These are phyloP conservation scores for Pempheris klunzingeri DNA, from an alignment of 2,797 vertebrate species.

Conservation along the genomic window DNA sequence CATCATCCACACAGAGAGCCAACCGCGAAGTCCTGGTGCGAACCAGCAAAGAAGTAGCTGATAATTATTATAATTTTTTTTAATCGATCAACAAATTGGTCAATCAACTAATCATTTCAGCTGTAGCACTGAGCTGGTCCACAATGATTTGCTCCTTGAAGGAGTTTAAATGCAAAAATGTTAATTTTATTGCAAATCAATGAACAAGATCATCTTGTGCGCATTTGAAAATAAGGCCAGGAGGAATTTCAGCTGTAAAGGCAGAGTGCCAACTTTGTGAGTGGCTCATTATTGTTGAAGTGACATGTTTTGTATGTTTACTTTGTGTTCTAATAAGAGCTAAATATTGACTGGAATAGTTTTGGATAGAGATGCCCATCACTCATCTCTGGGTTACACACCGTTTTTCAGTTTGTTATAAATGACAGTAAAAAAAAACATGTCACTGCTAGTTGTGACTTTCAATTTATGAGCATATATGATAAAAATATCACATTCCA, in stretches of 20 bases:
- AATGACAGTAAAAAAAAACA: conserved; percentile 3
- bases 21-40: not conserved
- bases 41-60: not conserved
- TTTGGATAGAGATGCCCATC: not conserved
- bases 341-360: not conserved
- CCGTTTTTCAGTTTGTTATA: not conserved
- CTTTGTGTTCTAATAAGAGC: not conserved
- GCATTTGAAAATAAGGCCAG: not conserved
- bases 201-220: not conserved
- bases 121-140: not conserved
- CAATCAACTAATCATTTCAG: not conserved
- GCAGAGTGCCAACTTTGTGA: not conserved
- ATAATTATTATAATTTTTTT: too few species aligned
- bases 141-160: not conserved
- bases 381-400: not conserved
- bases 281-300: not conserved
- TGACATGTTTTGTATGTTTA: not conserved
- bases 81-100: not conserved
- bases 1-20: not conserved
- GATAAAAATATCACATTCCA: not conserved
- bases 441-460: not conserved
- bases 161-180: not conserved
- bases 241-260: not conserved
- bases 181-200: not conserved
- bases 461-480: not conserved